Percentiles rank a stretch among this genome's conserved stretches.
Conservation (phyloP, 2,888 invertebrate genomes). For the Xanthostigma xanthostigma region DNA sequence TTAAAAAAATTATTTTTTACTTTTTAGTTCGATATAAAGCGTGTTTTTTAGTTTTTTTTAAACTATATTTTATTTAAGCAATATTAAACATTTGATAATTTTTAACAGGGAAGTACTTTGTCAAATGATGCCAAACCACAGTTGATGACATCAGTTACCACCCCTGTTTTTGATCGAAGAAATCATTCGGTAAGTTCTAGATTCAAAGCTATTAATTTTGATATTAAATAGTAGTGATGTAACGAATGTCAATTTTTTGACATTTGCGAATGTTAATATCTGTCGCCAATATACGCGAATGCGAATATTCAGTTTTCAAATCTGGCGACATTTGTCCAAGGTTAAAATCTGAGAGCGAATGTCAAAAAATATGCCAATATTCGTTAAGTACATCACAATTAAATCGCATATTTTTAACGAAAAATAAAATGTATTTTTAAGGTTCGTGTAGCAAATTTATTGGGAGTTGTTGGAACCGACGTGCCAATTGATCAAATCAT, state of each 20-base stretch:
- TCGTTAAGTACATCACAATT: too few species aligned
- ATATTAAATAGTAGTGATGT: not conserved
- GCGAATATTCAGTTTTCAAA: too few species aligned
- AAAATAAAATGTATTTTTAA: constrained; percentile 23
- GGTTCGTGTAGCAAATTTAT: constrained; percentile 77
- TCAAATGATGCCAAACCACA: constrained; percentile 58
- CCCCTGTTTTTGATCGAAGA: constrained; percentile 87
- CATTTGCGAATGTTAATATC: too few species aligned
- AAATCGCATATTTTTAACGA: not conserved
- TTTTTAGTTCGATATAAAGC: too few species aligned
- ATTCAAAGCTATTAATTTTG: not conserved
- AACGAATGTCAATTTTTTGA: too few species aligned
- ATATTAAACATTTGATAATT: not conserved
- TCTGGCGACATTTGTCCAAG: too few species aligned
- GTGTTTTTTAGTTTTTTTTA: not conserved
- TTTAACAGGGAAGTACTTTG: constrained; percentile 50
- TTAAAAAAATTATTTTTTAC: too few species aligned
- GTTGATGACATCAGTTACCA: constrained; percentile 84
- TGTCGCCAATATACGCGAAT: too few species aligned
- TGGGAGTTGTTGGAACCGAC: constrained; percentile 96
- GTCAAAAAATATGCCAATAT: too few species aligned
- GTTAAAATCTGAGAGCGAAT: too few species aligned
- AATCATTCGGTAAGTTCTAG: constrained; percentile 56
- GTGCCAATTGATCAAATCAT: constrained; percentile 90
- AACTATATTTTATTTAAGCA: too few species aligned